phyloP scores from a whole-genome alignment of 2,888 invertebrate genomes.

The Ellobium chinense region DNA sequence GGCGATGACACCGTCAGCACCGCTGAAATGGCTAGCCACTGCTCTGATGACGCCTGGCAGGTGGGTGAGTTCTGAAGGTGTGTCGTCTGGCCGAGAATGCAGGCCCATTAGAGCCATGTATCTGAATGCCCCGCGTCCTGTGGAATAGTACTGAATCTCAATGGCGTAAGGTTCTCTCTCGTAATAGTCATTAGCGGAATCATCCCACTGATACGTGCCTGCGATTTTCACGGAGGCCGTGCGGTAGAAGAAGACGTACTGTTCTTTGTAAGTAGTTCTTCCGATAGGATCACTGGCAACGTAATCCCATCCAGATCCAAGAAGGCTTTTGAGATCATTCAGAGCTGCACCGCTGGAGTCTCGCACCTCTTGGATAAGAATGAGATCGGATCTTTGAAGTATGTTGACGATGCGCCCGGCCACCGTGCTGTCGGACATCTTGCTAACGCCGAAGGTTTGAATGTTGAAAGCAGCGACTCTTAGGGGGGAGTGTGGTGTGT shows the following conservation, averaged over 20 bases:
- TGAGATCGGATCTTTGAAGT: slow-evolving; percentile 27
- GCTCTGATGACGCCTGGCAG: slow-evolving; percentile 10
- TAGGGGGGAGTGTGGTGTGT: neutral
- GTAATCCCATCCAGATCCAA: neutral
- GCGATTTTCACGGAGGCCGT: neutral
- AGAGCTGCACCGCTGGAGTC: neutral
- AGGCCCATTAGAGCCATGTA: slow-evolving; percentile 20
- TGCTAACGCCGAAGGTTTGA: neutral
- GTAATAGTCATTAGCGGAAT: slow-evolving; percentile 18
- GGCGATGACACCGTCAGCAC: slow-evolving; percentile 20
- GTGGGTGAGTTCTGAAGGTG: neutral
- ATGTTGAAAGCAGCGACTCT: slow-evolving; percentile 36
- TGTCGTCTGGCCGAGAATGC: slow-evolving; percentile 22
- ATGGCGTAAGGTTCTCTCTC: slow-evolving; percentile 37
- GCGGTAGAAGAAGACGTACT: slow-evolving; percentile 37
- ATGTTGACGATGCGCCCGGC: slow-evolving; percentile 1
- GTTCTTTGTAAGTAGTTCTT: slow-evolving; percentile 32
- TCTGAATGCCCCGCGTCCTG: neutral
- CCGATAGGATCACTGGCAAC: slow-evolving; percentile 24
- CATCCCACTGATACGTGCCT: neutral
- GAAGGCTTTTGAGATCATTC: neutral
- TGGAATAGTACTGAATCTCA: slow-evolving; percentile 31
- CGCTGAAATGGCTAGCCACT: neutral
- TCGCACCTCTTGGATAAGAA: slow-evolving; percentile 39
- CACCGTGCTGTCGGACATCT: neutral